phyloP scores from a whole-genome alignment of 2,113 vertebrate genomes.

The Apodemus sylvaticus region DNA sequence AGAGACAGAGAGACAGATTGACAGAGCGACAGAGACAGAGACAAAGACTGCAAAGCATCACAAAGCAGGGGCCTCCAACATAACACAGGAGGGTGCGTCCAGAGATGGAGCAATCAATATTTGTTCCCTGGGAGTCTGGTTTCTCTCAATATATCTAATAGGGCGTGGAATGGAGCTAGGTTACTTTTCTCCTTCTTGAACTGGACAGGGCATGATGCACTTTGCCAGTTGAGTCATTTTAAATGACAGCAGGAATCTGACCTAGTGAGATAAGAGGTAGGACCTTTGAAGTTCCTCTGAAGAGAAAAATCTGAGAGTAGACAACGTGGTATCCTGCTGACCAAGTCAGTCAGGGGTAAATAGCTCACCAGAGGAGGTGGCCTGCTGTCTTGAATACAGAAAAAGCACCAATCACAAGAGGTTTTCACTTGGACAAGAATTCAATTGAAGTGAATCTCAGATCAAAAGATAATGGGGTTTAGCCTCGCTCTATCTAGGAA shows the following conservation, averaged over 20 bases:
- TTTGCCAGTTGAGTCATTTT: neutral
- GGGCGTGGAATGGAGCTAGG: neutral
- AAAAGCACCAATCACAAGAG: neutral
- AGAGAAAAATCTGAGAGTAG: neutral
- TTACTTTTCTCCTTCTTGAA: neutral
- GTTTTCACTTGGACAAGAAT: neutral
- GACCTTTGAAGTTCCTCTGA: neutral
- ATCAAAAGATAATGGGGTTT: neutral
- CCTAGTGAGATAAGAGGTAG: neutral
- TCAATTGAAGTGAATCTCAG: neutral
- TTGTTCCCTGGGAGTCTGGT: neutral
- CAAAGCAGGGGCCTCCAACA: neutral
- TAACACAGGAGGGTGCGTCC: neutral
- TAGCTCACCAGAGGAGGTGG: neutral
- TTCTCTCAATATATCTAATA: neutral
- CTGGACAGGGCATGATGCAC: neutral
- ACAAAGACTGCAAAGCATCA: neutral
- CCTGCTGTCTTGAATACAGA: neutral
- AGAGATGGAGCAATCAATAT: neutral
- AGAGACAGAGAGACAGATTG: neutral
- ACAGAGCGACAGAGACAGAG: neutral
- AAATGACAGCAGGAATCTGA: neutral
- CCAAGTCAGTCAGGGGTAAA: neutral
- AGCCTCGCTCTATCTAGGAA: neutral
- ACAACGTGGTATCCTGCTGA: neutral